phyloP scores from a whole-genome alignment of 2,888 invertebrate genomes.

The Platerodrilus igneus region DNA sequence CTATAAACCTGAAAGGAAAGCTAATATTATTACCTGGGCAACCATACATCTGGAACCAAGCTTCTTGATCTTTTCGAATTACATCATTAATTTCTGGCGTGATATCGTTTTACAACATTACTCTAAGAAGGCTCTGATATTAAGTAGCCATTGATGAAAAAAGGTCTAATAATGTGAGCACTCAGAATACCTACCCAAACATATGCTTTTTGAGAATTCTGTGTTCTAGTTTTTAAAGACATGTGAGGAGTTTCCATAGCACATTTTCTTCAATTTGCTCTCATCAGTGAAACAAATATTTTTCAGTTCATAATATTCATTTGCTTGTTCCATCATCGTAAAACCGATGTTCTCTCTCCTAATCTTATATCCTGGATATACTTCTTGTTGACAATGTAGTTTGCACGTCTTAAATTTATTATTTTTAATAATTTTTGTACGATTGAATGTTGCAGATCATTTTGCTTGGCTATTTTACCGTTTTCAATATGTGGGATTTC shows the following conservation, averaged over 20 bases:
- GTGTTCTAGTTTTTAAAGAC: no score
- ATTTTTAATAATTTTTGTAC: no score
- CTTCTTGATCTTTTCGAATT: background rate
- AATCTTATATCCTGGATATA: background rate
- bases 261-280: background rate
- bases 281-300: no score
- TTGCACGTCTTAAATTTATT: no score
- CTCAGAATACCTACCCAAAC: background rate
- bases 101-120: background rate
- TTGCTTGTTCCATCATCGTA: constrained; percentile 1
- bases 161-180: background rate
- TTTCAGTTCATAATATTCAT: background rate
- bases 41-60: background rate
- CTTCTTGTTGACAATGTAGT: no score
- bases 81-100: background rate
- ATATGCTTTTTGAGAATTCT: background rate
- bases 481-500: no score
- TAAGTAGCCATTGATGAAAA: background rate
- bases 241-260: background rate
- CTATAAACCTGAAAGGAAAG: no score
- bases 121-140: background rate
- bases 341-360: background rate
- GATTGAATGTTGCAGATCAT: no score
- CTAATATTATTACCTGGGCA: no score
- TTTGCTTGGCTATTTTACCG: no score